Evolutionary conservation across 2,888 invertebrate genomes (phyloP).

Genomic region (Ophion costatus): DNA sequence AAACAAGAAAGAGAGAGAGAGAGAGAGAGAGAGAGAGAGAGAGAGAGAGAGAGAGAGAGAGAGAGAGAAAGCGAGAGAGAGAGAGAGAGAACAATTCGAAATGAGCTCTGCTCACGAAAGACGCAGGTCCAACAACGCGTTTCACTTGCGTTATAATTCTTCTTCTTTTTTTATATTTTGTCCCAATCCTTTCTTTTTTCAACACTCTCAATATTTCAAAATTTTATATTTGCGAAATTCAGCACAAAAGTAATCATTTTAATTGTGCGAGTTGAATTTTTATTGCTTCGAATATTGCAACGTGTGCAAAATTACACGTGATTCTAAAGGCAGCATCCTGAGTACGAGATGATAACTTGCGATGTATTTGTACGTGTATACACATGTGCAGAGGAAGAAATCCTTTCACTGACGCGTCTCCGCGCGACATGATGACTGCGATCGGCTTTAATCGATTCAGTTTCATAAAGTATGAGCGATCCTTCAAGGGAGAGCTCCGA

Average conservation of each 20-base stretch:
- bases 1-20: too few relatives aligned
- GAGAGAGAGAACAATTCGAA: constrained; percentile 1
- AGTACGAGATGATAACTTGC: neutral
- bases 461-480: constrained; percentile 39
- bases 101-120: constrained; percentile 31
- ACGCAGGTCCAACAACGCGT: constrained; percentile 31
- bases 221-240: constrained; percentile 13
- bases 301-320: constrained; percentile 16
- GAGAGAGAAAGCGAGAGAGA: neutral
- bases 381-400: constrained; percentile 17
- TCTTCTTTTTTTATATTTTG: constrained; percentile 5
- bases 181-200: constrained; percentile 11
- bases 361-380: neutral
- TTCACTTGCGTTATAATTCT: constrained; percentile 43
- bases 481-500: constrained; percentile 9
- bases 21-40: neutral
- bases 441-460: constrained; percentile 54
- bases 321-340: neutral
- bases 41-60: too few relatives aligned
- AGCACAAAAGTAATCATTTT: neutral
- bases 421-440: constrained; percentile 46
- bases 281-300: neutral
- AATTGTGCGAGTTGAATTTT: constrained; percentile 5
- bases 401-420: constrained; percentile 54
- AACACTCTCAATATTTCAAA: constrained; percentile 31